These are phyloP conservation scores for Ondatra zibethicus DNA, from an alignment of 2,113 vertebrate genomes.

Conservation along the genomic window DNA sequence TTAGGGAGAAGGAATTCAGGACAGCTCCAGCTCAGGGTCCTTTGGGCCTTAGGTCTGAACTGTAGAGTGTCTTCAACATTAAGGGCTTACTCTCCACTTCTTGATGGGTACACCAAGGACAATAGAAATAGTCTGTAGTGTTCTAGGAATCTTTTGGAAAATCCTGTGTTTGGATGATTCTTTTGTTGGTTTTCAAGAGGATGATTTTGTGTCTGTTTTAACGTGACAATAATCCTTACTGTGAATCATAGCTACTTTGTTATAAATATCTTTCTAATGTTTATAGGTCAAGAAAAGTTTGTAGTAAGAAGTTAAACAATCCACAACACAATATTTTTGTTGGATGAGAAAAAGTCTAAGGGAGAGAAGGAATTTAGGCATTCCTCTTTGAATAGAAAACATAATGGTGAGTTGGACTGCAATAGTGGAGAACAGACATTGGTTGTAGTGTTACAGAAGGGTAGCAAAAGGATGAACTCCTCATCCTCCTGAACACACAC, in stretches of 20 bases:
- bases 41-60: neutral
- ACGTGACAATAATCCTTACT: neutral
- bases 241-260: neutral
- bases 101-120: neutral
- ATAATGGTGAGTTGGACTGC: accelerated
- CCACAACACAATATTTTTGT: neutral
- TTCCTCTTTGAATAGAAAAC: neutral
- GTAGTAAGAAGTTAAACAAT: neutral
- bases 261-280: neutral
- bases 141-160: neutral
- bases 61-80: neutral
- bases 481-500: accelerated
- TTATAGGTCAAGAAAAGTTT: neutral
- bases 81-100: neutral
- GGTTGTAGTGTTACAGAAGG: neutral
- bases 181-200: neutral
- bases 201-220: neutral
- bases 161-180: neutral
- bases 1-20: neutral
- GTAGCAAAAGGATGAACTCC: neutral
- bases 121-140: neutral
- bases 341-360: neutral
- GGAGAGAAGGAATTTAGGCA: neutral
- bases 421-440: neutral
- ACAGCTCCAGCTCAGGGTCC: neutral